Conservation (phyloP, 2,797 vertebrate genomes). For the Macroramphosus scolopax region DNA sequence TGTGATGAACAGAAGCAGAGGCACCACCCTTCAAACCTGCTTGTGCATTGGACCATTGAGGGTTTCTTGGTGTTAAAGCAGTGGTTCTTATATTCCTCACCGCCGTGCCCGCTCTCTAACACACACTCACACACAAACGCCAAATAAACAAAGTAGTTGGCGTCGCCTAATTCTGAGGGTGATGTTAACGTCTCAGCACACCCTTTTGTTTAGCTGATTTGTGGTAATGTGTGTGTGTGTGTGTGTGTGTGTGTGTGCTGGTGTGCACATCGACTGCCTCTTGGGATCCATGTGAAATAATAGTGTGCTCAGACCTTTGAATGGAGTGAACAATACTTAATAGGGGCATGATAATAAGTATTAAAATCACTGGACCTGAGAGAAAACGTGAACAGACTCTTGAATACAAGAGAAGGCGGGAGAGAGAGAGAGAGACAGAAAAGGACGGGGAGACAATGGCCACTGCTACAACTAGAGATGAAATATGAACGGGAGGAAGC, state of each 20-base stretch:
- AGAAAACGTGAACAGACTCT: constrained; percentile 69
- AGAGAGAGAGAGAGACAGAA: not conserved
- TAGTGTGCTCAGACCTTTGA: constrained; percentile 66
- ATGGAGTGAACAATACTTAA: constrained; percentile 76
- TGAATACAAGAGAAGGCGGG: constrained; percentile 50
- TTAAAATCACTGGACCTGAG: constrained; percentile 78
- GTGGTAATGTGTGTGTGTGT: constrained; percentile 24
- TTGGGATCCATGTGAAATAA: constrained; percentile 61
- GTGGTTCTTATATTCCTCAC: constrained; percentile 54
- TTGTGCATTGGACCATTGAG: no score
- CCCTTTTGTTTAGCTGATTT: constrained; percentile 55
- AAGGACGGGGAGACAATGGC: constrained; percentile 13
- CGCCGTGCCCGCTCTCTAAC: no score
- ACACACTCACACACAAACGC: constrained; percentile 3
- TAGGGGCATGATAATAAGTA: constrained; percentile 78
- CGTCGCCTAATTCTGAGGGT: constrained; percentile 59
- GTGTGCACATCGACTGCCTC: constrained; percentile 20
- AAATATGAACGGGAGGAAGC: constrained; percentile 12
- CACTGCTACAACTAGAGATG: constrained; percentile 16
- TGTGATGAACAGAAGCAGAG: no score
- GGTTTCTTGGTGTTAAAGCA: constrained; percentile 63
- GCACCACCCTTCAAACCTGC: no score
- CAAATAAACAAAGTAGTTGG: constrained; percentile 47
- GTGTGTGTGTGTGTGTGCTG: constrained; percentile 3
- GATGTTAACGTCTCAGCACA: constrained; percentile 49